phyloP scores from a whole-genome alignment of 2,797 vertebrate species.

The Ibycter americanus region DNA sequence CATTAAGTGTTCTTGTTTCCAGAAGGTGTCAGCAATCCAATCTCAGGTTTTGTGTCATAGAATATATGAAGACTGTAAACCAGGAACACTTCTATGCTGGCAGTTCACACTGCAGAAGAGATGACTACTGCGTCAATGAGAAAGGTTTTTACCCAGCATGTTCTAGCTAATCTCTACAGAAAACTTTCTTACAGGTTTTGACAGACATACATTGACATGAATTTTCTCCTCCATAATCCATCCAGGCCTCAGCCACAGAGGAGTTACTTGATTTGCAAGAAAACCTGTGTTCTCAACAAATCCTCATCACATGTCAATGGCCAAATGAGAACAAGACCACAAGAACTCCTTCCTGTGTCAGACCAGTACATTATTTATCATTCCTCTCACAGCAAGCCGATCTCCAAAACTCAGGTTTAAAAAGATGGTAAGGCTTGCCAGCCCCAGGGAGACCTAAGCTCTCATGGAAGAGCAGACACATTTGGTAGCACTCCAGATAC shows the following conservation, averaged over 20 bases:
- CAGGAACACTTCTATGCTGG: neutral
- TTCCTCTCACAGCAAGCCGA: neutral
- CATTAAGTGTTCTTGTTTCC: neutral
- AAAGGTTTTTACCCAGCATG: neutral
- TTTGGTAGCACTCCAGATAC: neutral
- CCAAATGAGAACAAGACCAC: neutral
- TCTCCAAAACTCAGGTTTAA: neutral
- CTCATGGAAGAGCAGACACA: neutral
- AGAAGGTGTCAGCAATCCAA: neutral
- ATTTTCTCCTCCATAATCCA: neutral
- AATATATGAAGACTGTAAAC: neutral
- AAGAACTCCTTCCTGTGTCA: neutral
- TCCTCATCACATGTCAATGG: neutral
- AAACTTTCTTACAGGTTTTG: neutral
- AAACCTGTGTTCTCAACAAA: neutral
- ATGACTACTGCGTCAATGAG: neutral
- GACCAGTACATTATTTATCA: neutral
- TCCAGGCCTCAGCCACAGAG: neutral
- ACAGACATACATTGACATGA: neutral
- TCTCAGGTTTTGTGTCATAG: neutral
- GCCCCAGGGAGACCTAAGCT: neutral
- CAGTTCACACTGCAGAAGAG: neutral
- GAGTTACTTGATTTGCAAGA: neutral
- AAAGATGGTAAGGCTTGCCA: neutral
- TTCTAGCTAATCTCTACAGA: neutral